Evolutionary conservation across 2,888 invertebrate species (phyloP).

Genomic region (Artemia sinica): DNA sequence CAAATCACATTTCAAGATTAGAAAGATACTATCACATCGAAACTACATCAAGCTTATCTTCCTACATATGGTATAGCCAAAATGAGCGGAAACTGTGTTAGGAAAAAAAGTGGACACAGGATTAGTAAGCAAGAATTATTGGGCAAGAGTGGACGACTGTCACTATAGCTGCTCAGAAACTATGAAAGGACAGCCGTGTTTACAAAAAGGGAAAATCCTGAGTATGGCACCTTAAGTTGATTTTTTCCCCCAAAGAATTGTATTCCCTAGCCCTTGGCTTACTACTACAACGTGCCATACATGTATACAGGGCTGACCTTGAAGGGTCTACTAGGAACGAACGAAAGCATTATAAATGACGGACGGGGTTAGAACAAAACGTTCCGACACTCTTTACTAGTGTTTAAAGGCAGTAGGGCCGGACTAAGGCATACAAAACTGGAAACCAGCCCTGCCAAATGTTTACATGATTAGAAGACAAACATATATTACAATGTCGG

Average conservation of each 20-base stretch:
- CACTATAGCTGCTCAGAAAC: constrained; percentile 12
- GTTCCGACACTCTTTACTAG: constrained; percentile 12
- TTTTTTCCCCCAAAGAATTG: neutral
- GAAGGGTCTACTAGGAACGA: neutral
- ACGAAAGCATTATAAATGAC: neutral
- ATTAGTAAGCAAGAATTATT: too few species aligned
- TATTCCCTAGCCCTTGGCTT: constrained; percentile 6
- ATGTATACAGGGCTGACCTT: constrained; percentile 14
- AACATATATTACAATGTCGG: constrained; percentile 16
- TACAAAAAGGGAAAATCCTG: constrained; percentile 13
- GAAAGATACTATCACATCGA: too few species aligned
- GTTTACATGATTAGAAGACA: constrained; percentile 4
- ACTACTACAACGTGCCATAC: constrained; percentile 11
- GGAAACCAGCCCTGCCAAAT: constrained; percentile 1
- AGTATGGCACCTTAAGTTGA: constrained; percentile 1
- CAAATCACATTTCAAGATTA: too few species aligned
- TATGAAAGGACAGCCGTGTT: constrained; percentile 13
- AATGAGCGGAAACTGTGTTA: too few species aligned
- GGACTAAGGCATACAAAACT: constrained; percentile 11
- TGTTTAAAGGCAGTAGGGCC: constrained; percentile 3
- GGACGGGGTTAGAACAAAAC: neutral
- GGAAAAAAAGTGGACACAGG: too few species aligned
- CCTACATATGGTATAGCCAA: too few species aligned
- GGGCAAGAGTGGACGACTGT: neutral
- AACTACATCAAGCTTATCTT: too few species aligned